A percentile compares a stretch with the other conserved stretches of the same genome.
phyloP scores from a whole-genome alignment of 2,113 vertebrate genomes.

The Scortum barcoo region DNA sequence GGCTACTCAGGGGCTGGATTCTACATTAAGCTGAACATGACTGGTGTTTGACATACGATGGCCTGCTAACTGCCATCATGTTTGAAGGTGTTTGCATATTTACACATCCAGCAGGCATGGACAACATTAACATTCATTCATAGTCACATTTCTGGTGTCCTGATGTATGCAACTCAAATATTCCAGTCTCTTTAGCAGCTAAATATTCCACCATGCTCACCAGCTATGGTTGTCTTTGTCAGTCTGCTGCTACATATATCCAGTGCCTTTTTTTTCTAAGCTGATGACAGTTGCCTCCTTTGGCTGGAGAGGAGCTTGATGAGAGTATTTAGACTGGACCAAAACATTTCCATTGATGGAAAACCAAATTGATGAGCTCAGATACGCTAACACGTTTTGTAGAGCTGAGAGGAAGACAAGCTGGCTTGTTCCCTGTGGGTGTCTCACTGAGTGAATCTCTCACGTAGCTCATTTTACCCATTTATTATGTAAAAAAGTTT shows the following conservation, averaged over 20 bases:
- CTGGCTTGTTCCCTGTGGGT: neutral
- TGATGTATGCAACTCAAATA: neutral
- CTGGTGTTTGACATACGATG: neutral
- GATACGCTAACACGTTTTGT: neutral
- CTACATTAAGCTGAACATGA: neutral
- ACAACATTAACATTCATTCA: neutral
- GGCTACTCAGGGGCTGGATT: neutral
- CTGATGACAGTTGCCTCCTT: neutral
- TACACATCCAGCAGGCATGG: neutral
- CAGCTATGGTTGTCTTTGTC: neutral
- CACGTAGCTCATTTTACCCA: neutral
- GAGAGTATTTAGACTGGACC: neutral
- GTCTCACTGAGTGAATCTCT: neutral
- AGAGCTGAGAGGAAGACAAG: neutral
- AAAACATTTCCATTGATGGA: neutral
- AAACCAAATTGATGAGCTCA: neutral
- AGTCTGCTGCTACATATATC: no score
- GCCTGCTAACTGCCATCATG: neutral
- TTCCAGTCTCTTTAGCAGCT: neutral
- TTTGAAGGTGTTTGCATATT: neutral
- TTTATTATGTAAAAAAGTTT: neutral
- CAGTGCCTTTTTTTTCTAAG: neutral
- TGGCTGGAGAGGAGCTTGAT: neutral
- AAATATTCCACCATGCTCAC: neutral
- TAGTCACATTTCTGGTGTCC: neutral